Evolutionary conservation across 2,113 vertebrate genomes (phyloP), one percentile per base, ranked within the genome.

Genomic region (Rallus limicola): DNA sequence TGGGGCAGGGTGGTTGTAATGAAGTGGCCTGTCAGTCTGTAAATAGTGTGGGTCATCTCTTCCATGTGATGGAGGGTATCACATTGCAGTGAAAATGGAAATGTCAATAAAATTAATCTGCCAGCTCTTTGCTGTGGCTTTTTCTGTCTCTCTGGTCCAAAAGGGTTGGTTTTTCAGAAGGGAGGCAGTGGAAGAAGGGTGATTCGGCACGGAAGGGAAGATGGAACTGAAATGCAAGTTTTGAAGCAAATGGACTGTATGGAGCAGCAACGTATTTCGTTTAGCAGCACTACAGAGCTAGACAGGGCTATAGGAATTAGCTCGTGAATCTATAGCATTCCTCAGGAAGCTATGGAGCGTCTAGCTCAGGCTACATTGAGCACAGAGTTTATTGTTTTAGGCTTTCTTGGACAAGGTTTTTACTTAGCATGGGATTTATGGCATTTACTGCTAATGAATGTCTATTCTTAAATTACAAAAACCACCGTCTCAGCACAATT

Each of bases 101-200:
- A 99, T 99, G 98, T 99, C 99, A 99, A 99, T 99, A 99, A 99
- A 99, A 99, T 99, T 99, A 99, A 99, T 99, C 99, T 99, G 98
- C 98, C 98, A 98, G 98, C 98, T 99, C 98, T 99, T 99, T 99
- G 98, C 98, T 98, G 98, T 98, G 98, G 98, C 97, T 98, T 98
- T 95, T 98, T 98, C 94, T 96, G 95, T 96, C 96, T 97, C 97
- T 97, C 95, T 76, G 92, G 97, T 98, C 97, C 97, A 95, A 98
- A 96, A 97, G 97, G 98, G 97, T 97, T 96, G 97, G 96, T 81
- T 95, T 96, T 96, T 92, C 82, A 82, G 67, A 84, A 40, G 63
- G 10, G 50, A 96, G 53, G 40, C 63, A 91, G 78, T 78, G 72
- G 44, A 79, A 92, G 91, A 95, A 96, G 96, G 97, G 97, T 96